These are phyloP conservation scores for Torymus auratus DNA, from an alignment of 2,888 invertebrate genomes.

Conservation along the genomic window DNA sequence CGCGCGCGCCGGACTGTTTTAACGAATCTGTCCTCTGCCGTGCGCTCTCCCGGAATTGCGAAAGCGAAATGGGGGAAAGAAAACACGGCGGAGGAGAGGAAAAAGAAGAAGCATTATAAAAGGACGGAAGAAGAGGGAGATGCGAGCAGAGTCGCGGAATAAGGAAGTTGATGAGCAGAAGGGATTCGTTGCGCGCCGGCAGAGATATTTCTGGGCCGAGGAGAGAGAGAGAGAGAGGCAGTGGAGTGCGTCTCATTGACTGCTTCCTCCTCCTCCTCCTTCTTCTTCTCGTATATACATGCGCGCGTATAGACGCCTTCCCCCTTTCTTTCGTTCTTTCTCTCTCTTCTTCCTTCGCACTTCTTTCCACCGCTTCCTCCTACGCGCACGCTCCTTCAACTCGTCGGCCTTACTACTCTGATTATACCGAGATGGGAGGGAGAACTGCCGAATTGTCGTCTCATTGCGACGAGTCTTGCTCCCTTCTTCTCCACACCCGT, in stretches of 20 bases:
- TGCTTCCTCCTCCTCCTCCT: neutral
- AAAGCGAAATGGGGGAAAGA: neutral
- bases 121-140: neutral
- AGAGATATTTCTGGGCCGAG: conserved; percentile 5
- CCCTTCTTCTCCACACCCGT: neutral
- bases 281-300: neutral
- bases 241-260: conserved; percentile 31
- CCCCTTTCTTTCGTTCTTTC: neutral
- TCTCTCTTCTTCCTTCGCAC: neutral
- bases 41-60: neutral
- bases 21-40: conserved; percentile 12
- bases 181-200: neutral
- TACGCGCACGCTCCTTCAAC: too few relatives aligned
- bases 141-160: neutral
- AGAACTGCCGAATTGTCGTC: conserved; percentile 12
- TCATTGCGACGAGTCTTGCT: neutral
- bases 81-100: neutral
- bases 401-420: neutral
- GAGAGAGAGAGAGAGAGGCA: conserved; percentile 7
- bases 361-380: neutral
- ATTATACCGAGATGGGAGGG: neutral
- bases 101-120: conserved; percentile 7
- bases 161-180: conserved; percentile 29
- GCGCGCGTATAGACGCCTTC: neutral
- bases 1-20: neutral